These are phyloP conservation scores for Gallirallus australis DNA, from an alignment of 2,797 vertebrate species.

Conservation along the genomic window DNA sequence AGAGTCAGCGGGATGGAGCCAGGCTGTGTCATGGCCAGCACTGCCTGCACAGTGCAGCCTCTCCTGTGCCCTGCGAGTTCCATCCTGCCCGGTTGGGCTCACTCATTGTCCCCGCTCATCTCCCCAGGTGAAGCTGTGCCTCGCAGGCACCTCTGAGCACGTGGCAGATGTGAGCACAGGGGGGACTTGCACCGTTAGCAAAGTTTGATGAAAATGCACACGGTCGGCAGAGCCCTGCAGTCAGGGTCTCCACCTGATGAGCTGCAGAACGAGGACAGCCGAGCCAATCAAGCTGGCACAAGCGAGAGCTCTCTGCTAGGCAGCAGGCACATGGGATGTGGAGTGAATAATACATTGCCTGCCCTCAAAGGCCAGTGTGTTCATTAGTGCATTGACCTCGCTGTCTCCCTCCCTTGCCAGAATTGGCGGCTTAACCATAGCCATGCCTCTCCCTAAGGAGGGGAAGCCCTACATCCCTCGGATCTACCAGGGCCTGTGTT, in stretches of 20 bases:
- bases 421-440: rapidly evolving
- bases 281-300: not conserved
- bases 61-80: not conserved
- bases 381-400: not conserved
- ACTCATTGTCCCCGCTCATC: rapidly evolving
- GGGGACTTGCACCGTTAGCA: rapidly evolving
- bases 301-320: not conserved
- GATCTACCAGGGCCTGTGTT: not conserved
- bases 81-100: not conserved
- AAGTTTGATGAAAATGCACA: rapidly evolving
- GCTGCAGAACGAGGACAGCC: rapidly evolving
- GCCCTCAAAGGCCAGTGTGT: not conserved
- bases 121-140: rapidly evolving
- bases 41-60: not conserved
- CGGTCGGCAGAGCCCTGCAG: rapidly evolving
- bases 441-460: rapidly evolving
- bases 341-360: not conserved
- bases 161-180: rapidly evolving
- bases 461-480: rapidly evolving
- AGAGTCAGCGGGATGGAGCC: too few relatives aligned
- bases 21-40: not conserved
- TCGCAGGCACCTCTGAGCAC: rapidly evolving
- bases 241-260: not conserved
- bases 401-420: not conserved
- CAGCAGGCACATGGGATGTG: not conserved